Percentiles rank a stretch among this genome's conserved stretches.
Evolutionary conservation across 1,140 invertebrate species (phyloP).

Genomic region (Goniozus legneri): DNA sequence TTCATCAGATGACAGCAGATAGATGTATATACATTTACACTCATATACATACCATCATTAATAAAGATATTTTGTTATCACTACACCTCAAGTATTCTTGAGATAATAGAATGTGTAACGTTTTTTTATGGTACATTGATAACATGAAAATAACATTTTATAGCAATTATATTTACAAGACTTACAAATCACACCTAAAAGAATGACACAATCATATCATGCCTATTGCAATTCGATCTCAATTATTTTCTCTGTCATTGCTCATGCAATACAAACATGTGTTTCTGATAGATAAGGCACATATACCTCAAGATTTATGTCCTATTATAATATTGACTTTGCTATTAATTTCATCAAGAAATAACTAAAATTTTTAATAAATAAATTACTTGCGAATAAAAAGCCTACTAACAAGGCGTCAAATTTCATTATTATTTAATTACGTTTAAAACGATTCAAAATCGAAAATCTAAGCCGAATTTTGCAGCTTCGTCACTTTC

Average conservation of each 20-base stretch:
- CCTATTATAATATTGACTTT: no score
- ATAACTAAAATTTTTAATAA: no score
- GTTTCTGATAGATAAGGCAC: no score
- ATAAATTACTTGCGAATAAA: no score
- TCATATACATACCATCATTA: constrained; percentile 32
- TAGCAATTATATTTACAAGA: constrained; percentile 52
- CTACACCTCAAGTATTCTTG: constrained; percentile 24
- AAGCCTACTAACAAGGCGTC: no score
- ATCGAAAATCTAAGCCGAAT: no score
- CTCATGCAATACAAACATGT: no score
- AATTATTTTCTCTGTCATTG: neutral
- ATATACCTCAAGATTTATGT: no score
- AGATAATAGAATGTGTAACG: constrained; percentile 48
- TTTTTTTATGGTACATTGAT: constrained; percentile 48
- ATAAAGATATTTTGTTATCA: constrained; percentile 26
- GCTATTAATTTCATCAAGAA: no score
- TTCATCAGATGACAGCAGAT: constrained; percentile 11
- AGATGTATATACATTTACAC: constrained; percentile 24
- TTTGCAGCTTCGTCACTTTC: no score
- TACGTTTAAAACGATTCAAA: no score
- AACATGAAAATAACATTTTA: constrained; percentile 42
- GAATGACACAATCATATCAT: constrained; percentile 37
- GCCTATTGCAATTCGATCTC: constrained; percentile 34
- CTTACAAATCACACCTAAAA: constrained; percentile 44
- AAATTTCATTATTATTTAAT: no score